These are phyloP conservation scores for Mugil cephalus DNA, from an alignment of 2,113 vertebrate genomes.

Conservation along the genomic window DNA sequence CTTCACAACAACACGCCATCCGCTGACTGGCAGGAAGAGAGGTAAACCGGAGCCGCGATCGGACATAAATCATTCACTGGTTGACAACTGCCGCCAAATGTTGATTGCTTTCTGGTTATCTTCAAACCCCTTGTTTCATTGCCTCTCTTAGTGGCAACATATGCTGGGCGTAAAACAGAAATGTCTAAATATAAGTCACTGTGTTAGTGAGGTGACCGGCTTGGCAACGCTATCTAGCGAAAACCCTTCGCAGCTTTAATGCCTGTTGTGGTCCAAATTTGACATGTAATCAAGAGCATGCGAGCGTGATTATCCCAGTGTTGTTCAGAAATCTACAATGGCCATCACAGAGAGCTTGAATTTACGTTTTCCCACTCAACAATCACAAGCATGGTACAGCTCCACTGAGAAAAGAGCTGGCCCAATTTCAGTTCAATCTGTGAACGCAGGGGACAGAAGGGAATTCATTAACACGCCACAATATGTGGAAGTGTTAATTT, in stretches of 20 bases:
- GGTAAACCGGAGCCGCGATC: conserved; percentile 57
- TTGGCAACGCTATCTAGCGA: not conserved
- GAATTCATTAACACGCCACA: conserved; percentile 39
- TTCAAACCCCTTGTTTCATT: conserved; percentile 71
- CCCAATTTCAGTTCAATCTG: conserved; percentile 40
- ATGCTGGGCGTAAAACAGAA: conserved; percentile 52
- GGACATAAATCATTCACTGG: conserved; percentile 78
- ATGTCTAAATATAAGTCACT: conserved; percentile 47
- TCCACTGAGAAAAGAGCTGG: conserved; percentile 38
- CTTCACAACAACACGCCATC: conserved; percentile 63
- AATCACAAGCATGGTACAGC: conserved; percentile 20
- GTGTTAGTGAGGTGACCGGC: conserved; percentile 17
- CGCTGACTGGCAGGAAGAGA: conserved; percentile 68
- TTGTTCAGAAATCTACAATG: conserved; percentile 9
- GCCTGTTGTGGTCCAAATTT: conserved; percentile 25
- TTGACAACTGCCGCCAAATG: conserved; percentile 69
- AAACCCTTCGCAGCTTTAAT: conserved; percentile 14
- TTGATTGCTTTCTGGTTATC: conserved; percentile 79
- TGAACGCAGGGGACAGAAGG: conserved; percentile 36
- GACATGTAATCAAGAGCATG: conserved; percentile 23
- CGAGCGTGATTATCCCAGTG: conserved; percentile 3
- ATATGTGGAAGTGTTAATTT: conserved; percentile 15
- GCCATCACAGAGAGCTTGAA: conserved; percentile 5
- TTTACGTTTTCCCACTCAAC: conserved; percentile 26
- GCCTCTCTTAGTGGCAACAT: conserved; percentile 58